Evolutionary conservation across 2,888 invertebrate species (phyloP), one percentile per base, ranked within the genome.

Genomic region (Acleris laterana): DNA sequence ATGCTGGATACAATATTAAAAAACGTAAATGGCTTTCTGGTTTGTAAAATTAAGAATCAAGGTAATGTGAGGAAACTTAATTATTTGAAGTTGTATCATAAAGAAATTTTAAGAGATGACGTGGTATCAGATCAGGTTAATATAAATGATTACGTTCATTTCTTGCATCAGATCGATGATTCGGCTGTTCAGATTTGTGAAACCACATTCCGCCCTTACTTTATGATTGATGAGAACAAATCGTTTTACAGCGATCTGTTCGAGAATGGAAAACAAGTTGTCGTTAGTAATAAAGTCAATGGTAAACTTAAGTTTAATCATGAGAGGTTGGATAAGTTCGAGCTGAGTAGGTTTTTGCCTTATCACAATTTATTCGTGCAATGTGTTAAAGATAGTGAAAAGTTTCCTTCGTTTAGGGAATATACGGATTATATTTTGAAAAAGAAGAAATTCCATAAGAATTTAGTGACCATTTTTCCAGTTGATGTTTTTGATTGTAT

Each of bases 41-140:
- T 32, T 9, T 32, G 32, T 32, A 32, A 32, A 32, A 32, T 32
- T 32, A 32, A 32, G 32, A 32, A 32, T 32, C 32, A 32, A 6
- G 57, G 5, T 28, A 77, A 80, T 72, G 19, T 82, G 20, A 62
- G 77, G 22, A 78, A 71, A 65, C 75, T 82, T 0, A 81, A 82
- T 70, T 82, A 80, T 42, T 67, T 80, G 0, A 79, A 76, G 63
- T 63, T 76, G 2, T 52, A 77, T 66, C 80, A 80, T 62, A 78
- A 77, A 59, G 68, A 53, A 5, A 73, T 77, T 66, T 69, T 80
- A 59, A 17, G 50, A 3, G 77, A 77, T n/a, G 58, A 73, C 17
- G 49, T 74, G 5, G 6, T 74, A 11, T 48, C 71, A 1, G 76
- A 74, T n/a, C 69, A 69, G 66, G 75, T 81, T 42, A 42, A 78